These are phyloP conservation scores for Cranoglanis bouderius DNA, from an alignment of 2,113 vertebrate species.

Conservation along the genomic window DNA sequence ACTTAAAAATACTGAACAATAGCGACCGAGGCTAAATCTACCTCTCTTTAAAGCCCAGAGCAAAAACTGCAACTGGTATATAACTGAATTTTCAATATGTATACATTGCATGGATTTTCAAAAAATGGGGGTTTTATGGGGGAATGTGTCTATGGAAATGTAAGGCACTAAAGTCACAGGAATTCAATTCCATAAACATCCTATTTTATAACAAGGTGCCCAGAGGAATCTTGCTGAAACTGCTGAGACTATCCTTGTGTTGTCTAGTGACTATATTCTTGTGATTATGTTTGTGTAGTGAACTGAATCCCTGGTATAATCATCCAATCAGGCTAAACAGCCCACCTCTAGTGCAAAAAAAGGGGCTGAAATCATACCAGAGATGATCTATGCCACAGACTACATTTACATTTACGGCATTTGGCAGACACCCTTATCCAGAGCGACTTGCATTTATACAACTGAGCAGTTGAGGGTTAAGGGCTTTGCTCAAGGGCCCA, in stretches of 20 bases:
- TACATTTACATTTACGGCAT: no score
- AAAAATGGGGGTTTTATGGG: conserved; percentile 1
- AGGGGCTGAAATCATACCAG: not conserved
- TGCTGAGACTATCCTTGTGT: not conserved
- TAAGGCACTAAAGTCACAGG: conserved; percentile 54
- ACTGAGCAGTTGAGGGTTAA: no score
- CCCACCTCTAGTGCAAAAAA: not conserved
- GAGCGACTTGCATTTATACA: no score
- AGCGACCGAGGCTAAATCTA: not conserved
- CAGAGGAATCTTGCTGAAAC: conserved; percentile 37
- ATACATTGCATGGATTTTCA: not conserved
- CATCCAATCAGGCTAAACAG: not conserved
- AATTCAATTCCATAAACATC: conserved; percentile 13
- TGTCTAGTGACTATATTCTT: not conserved
- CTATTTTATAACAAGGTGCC: conserved; percentile 25
- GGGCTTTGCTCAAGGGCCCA: no score
- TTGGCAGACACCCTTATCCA: no score
- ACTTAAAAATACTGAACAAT: not conserved
- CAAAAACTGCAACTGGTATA: conserved; percentile 1
- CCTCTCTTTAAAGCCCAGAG: not conserved
- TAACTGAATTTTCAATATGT: not conserved
- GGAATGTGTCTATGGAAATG: conserved; percentile 10
- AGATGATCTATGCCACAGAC: no score
- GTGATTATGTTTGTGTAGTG: not conserved
- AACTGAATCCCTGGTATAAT: not conserved